Evolutionary conservation across 2,888 invertebrate genomes (phyloP), one percentile per base, ranked within the genome.

Genomic region (Drosophila dives): DNA sequence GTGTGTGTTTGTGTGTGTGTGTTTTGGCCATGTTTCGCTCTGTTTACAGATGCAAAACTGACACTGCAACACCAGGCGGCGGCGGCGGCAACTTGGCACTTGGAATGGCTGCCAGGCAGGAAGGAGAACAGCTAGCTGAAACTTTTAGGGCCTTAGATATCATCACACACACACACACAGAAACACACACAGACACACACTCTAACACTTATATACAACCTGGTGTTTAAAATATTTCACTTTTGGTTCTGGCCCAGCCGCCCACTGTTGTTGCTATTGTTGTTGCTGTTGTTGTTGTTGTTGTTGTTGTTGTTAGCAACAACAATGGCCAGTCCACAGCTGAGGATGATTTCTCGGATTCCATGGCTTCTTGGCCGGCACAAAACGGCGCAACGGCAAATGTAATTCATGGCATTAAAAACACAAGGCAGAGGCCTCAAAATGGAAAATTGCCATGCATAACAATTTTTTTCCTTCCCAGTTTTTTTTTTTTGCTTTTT

Each of bases 391-490:
- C 54, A 65, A 74, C 63, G 68, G 66, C 64, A 74, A 69, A 86
- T 83, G 74, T 83, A 83, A 88, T 90, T 81, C 86, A 81, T 86
- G 84, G 84, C 81, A 90, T 86, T 81, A 88, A 32, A 90, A 78
- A 73, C 74, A 75, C 74, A 71, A 70, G 69, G 72, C 75, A 77
- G 86, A 87, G 81, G 91, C 84, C 79, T 88, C 87, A 91, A 90
- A 81, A 87, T 83, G 81, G 90, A 84, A 91, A 90, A 91, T 91
- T 90, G 83, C 84, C 84, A 87, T 90, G 89, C 90, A 90, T 91
- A 91, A 87, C 79, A 91, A 85, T 83, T 80, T 80, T 74, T 84
- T 63, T 78, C 36, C 45, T 63, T 74, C 12, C 58, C 60, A 51
- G 26, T 33, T 54, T 54, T 45, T 51, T 29, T 56, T 23, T 51